Evolutionary conservation across 2,888 invertebrate genomes (phyloP), one percentile per base, ranked within the genome.

Genomic region (Athrips mouffetella): DNA sequence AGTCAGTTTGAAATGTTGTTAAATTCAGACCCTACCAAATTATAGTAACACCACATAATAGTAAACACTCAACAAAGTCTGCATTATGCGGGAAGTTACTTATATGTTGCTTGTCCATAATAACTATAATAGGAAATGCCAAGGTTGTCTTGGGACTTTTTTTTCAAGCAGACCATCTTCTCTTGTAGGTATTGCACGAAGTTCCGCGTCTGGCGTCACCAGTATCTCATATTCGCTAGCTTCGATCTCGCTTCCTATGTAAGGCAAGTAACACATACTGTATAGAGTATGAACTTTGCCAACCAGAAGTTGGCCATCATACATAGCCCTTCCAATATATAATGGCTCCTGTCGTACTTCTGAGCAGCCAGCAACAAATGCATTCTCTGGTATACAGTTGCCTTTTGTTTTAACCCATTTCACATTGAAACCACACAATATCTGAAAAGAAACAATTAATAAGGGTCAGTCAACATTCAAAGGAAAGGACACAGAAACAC

Each of bases 201-300:
- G 11, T 7, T 15, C 16, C 8, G 49, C 41, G 10, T 67, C 57
- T 2, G 68, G 66, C 3, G 63, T 51, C 3, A 73, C 62, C 35
- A 81, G 54, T 49, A 80, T 71, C 55, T 80, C 80, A 55, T 62
- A 81, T 8, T 53, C 51, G 1, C 58, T 53, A 7, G 59, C 51
- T 2, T 57, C 59, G 3, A 74, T 40, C 60, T 80, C 80, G 50
- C 57, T 65, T 1, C 60, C 66, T 2, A 65, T 52, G 46, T 62
- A 95, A 35, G 95, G 82, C n/a, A 96, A 75, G 64, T 95, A 96
- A 57, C 92, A 92, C 0, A 91, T 91, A 35, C 91, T 91, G 65
- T 96, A 95, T 15, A 93, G 90, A 1, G 72, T 67, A 48, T 82
- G 81, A 10, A 94, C 77, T 81, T 96, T 96, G n/a, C 96, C 96